These are phyloP conservation scores for Orthonychiurus folsomi DNA, from an alignment of 2,888 invertebrate genomes.

Conservation along the genomic window DNA sequence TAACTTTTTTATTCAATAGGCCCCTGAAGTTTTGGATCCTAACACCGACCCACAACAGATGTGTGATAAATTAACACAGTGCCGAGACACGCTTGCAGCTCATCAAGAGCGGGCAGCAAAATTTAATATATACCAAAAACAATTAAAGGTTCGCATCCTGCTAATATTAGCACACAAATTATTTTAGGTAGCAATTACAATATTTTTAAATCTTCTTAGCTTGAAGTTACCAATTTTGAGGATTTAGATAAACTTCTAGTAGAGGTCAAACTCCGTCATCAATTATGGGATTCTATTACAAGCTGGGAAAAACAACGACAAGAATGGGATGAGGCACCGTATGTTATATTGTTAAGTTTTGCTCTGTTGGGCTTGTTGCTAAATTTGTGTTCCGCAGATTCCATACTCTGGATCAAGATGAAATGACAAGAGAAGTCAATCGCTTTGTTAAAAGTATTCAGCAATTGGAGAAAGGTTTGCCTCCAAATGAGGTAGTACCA, in stretches of 20 bases:
- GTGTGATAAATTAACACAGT: constrained; percentile 54
- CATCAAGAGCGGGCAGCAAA: constrained; percentile 62
- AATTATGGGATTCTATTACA: constrained; percentile 68
- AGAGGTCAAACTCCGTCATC: constrained; percentile 67
- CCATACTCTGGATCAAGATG: constrained; percentile 60
- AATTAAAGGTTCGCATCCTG: constrained; percentile 58
- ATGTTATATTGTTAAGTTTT: too few species aligned
- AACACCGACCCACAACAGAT: constrained; percentile 61
- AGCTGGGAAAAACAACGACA: constrained; percentile 61
- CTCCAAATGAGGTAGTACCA: constrained; percentile 68
- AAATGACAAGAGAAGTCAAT: constrained; percentile 57
- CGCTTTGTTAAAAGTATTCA: constrained; percentile 62
- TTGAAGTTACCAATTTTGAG: constrained; percentile 74
- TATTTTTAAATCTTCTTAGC: constrained; percentile 46
- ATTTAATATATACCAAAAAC: constrained; percentile 71
- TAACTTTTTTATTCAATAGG: constrained; percentile 48
- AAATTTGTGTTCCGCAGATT: too few species aligned
- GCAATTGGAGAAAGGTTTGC: constrained; percentile 75
- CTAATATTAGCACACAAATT: not conserved
- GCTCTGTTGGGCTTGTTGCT: constrained; percentile 55
- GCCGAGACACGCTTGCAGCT: constrained; percentile 55
- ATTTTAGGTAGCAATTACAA: not conserved
- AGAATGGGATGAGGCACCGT: constrained; percentile 58
- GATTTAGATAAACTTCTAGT: constrained; percentile 68
- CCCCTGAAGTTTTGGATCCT: constrained; percentile 63